Conservation (phyloP, 2,113 vertebrate species). For the Antechinus flavipes region DNA sequence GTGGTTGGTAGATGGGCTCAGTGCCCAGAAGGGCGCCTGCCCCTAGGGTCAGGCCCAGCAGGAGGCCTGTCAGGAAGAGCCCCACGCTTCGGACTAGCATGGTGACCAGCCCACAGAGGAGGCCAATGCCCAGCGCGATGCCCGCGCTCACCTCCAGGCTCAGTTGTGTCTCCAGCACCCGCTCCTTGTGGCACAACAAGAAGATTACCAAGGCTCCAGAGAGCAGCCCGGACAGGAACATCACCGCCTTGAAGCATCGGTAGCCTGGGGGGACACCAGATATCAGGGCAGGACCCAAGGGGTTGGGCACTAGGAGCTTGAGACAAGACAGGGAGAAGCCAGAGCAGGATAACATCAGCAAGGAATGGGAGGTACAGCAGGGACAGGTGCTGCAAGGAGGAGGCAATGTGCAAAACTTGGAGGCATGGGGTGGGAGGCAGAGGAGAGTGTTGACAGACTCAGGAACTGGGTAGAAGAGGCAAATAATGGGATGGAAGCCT, state of each 20-base stretch:
- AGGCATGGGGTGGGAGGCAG: not conserved
- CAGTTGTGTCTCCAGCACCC: constrained; percentile 91
- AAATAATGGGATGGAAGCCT: not conserved
- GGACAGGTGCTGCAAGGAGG: not conserved
- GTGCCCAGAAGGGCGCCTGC: constrained; percentile 85
- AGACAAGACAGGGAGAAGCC: not conserved
- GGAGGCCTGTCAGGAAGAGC: constrained; percentile 93
- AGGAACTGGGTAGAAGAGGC: not conserved
- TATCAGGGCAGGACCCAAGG: not conserved
- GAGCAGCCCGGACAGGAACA: constrained; percentile 94
- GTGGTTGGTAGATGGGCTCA: constrained; percentile 88
- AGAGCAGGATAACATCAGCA: not conserved
- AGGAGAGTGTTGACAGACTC: not conserved
- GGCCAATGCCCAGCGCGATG: constrained; percentile 91
- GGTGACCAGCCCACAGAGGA: constrained; percentile 92
- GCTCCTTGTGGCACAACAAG: constrained; percentile 92
- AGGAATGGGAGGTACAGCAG: constrained; percentile 15
- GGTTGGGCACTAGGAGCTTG: constrained; percentile 2
- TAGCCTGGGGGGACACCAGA: constrained; percentile 83
- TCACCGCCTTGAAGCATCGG: constrained; percentile 93
- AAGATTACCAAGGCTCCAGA: constrained; percentile 92
- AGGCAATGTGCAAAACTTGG: not conserved
- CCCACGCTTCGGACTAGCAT: constrained; percentile 93
- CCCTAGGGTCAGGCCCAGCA: constrained; percentile 90
- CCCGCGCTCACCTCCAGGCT: constrained; percentile 91